phyloP scores from a whole-genome alignment of 2,888 invertebrate species.

The Apoda limacodes region DNA sequence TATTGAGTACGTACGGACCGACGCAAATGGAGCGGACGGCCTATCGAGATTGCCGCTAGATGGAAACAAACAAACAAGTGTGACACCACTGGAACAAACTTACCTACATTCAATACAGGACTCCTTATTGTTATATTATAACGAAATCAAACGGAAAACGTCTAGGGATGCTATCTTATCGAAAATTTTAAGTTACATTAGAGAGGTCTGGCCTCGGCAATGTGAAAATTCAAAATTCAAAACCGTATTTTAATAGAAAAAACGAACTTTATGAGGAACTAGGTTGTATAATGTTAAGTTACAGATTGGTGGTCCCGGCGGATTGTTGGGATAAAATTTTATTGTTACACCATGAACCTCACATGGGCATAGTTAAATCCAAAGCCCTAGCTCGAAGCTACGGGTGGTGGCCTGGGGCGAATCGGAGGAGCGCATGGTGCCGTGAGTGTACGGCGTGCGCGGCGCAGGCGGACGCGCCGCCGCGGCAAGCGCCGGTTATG shows the following conservation, averaged over 20 bases:
- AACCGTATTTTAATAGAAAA: conserved; percentile 19
- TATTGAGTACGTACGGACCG: background rate
- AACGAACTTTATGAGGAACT: conserved; percentile 19
- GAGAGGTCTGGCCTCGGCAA: conserved; percentile 18
- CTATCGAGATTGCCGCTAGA: conserved; percentile 6
- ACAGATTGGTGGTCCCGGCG: conserved; percentile 13
- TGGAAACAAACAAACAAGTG: too few relatives aligned
- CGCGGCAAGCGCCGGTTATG: too few relatives aligned
- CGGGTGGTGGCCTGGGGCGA: too few relatives aligned
- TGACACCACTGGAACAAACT: too few relatives aligned
- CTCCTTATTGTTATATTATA: conserved; percentile 6
- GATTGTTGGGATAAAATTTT: conserved; percentile 3
- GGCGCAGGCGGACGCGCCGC: too few relatives aligned
- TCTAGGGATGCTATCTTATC: conserved; percentile 12
- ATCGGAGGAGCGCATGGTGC: too few relatives aligned
- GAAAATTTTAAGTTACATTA: conserved; percentile 13
- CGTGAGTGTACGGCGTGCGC: too few relatives aligned
- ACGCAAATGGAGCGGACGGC: conserved; percentile 2
- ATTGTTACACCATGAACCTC: too few relatives aligned
- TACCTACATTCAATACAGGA: conserved; percentile 4
- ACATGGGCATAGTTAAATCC: too few relatives aligned
- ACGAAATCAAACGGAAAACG: conserved; percentile 8
- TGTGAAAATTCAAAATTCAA: conserved; percentile 7
- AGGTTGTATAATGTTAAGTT: conserved; percentile 18
- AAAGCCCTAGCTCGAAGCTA: too few relatives aligned